These are phyloP conservation scores for Cheilosia vernalis DNA, from an alignment of 2,888 invertebrate species.

Conservation along the genomic window DNA sequence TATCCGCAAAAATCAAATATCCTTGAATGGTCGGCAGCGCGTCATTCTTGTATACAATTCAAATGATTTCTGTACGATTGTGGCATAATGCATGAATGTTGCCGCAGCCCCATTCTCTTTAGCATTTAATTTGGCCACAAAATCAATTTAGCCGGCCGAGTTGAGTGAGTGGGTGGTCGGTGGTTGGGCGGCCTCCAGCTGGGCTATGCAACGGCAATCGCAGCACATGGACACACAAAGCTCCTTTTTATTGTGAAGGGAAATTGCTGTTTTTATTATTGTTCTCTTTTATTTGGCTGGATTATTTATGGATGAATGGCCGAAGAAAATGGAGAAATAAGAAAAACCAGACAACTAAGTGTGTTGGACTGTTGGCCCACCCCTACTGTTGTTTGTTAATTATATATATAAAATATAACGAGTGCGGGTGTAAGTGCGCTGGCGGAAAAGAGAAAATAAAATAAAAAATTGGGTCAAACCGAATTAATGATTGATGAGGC, in stretches of 20 bases:
- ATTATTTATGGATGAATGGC: slow-evolving; percentile 67
- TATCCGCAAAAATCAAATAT: slow-evolving; percentile 73
- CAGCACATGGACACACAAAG: slow-evolving; percentile 41
- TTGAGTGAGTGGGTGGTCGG: slow-evolving; percentile 39
- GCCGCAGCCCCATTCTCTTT: slow-evolving; percentile 27
- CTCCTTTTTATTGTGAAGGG: slow-evolving; percentile 46
- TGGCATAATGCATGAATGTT: slow-evolving; percentile 70
- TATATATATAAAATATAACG: slow-evolving; percentile 14
- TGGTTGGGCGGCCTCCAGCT: slow-evolving; percentile 42
- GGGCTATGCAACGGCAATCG: slow-evolving; percentile 29
- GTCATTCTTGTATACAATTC: slow-evolving; percentile 68
- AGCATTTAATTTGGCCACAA: slow-evolving; percentile 74
- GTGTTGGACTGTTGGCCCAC: background rate
- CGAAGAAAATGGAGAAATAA: slow-evolving; percentile 52
- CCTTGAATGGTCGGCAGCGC: slow-evolving; percentile 65
- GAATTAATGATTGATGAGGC: slow-evolving; percentile 68
- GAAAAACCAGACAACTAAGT: slow-evolving; percentile 5
- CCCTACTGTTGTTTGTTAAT: slow-evolving; percentile 59
- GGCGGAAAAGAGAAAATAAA: background rate
- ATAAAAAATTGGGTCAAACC: slow-evolving; percentile 58
- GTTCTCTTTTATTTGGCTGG: slow-evolving; percentile 59
- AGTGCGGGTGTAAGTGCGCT: background rate
- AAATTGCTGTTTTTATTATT: slow-evolving; percentile 69
- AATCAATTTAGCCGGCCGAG: slow-evolving; percentile 69
- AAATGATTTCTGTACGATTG: slow-evolving; percentile 73